Conservation (phyloP, 2,888 invertebrate species). For the Malthinus flaveolus region DNA sequence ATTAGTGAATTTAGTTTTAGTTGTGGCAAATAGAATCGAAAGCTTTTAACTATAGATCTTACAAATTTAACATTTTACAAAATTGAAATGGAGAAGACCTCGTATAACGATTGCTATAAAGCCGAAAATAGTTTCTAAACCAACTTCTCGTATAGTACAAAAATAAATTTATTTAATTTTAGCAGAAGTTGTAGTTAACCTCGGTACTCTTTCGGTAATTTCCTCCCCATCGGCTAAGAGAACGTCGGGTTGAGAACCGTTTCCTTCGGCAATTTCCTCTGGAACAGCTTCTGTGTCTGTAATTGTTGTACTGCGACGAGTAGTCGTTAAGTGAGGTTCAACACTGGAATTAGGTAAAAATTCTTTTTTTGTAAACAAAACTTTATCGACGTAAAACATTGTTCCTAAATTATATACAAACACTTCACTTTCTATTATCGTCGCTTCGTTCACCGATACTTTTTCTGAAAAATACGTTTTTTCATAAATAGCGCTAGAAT, state of each 20-base stretch:
- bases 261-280: constrained; percentile 49
- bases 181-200: constrained; percentile 27
- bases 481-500: neutral
- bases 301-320: constrained; percentile 12
- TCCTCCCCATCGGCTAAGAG: constrained; percentile 49
- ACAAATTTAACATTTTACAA: no score
- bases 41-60: no score
- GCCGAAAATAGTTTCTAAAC: no score
- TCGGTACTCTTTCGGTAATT: constrained; percentile 16
- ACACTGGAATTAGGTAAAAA: constrained; percentile 39
- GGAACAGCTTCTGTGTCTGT: constrained; percentile 47
- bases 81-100: no score
- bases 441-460: constrained; percentile 60
- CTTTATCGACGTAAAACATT: constrained; percentile 65
- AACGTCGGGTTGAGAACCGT: constrained; percentile 50
- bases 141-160: neutral
- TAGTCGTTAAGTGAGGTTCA: neutral
- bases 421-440: constrained; percentile 63
- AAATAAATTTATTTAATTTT: constrained; percentile 34
- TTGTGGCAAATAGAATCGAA: no score
- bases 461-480: constrained; percentile 50
- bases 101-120: no score
- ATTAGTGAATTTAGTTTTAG: no score
- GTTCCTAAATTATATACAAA: constrained; percentile 68
- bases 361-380: constrained; percentile 55